Percentiles rank a stretch among this genome's conserved stretches.
Conservation (phyloP, 1,140 invertebrate species). For the Drosophila aff. region DNA sequence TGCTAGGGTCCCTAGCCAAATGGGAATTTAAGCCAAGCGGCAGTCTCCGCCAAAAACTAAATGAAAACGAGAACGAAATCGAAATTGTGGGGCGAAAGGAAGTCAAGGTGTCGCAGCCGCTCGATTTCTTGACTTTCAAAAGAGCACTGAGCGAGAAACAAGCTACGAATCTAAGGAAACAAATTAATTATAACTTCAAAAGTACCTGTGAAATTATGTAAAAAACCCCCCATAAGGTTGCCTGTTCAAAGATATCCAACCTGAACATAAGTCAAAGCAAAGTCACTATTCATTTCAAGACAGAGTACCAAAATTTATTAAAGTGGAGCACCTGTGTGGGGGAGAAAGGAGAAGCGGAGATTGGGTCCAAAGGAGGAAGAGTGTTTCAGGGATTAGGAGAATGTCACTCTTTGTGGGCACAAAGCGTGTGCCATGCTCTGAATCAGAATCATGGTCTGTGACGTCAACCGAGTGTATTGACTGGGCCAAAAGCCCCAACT, state of each 20-base stretch:
- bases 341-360: neutral
- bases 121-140: slow-evolving; percentile 11
- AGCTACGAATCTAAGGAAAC: neutral
- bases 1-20: slow-evolving; percentile 34
- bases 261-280: neutral
- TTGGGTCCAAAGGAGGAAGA: neutral
- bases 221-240: too few relatives aligned
- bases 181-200: neutral
- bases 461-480: slow-evolving; percentile 29
- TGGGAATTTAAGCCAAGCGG: slow-evolving; percentile 60
- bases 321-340: slow-evolving; percentile 1
- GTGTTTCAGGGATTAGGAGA: slow-evolving; percentile 24
- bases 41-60: slow-evolving; percentile 15
- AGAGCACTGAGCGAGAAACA: neutral
- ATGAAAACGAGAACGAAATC: slow-evolving; percentile 24
- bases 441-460: slow-evolving; percentile 30
- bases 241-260: neutral
- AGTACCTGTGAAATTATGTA: neutral
- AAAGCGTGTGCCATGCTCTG: neutral
- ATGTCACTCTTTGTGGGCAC: slow-evolving; percentile 13
- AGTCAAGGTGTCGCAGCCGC: slow-evolving; percentile 32
- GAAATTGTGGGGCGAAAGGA: neutral
- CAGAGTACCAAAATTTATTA: neutral
- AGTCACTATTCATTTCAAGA: neutral
- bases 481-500: slow-evolving; percentile 15